These are phyloP conservation scores for Eristalinus sepulchralis DNA, from an alignment of 2,888 invertebrate species.

Conservation along the genomic window DNA sequence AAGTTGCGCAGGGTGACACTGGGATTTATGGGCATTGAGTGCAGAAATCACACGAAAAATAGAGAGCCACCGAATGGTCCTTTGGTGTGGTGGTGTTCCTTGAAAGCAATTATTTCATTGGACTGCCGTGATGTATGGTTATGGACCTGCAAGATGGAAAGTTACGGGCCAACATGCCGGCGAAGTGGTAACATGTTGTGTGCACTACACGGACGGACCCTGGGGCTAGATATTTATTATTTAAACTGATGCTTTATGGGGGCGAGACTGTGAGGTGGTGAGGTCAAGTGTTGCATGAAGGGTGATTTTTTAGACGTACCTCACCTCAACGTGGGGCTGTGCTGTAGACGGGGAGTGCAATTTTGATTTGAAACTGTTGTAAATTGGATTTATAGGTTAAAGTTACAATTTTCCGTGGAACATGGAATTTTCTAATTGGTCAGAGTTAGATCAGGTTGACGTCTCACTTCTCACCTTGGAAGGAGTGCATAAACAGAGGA, in stretches of 20 bases:
- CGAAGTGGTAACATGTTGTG: slow-evolving; percentile 58
- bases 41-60: slow-evolving; percentile 51
- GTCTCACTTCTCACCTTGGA: too few species aligned
- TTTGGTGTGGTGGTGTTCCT: slow-evolving; percentile 37
- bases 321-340: too few species aligned
- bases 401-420: too few species aligned
- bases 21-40: slow-evolving; percentile 55
- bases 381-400: too few species aligned
- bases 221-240: slow-evolving; percentile 46
- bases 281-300: neutral
- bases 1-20: slow-evolving; percentile 48
- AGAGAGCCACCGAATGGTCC: slow-evolving; percentile 50
- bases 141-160: slow-evolving; percentile 60
- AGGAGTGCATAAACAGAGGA: too few species aligned
- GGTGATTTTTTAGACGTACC: neutral
- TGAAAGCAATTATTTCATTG: slow-evolving; percentile 70
- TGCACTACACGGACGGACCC: neutral
- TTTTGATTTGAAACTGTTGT: too few species aligned
- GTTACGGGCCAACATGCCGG: slow-evolving; percentile 20
- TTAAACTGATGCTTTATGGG: slow-evolving; percentile 16
- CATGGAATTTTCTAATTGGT: too few species aligned
- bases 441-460: too few species aligned
- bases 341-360: too few species aligned
- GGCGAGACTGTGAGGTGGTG: neutral
- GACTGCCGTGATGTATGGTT: slow-evolving; percentile 65